Percentiles rank a stretch among this genome's conserved stretches.
Evolutionary conservation across 2,797 vertebrate species (phyloP).

Genomic region (Pseudopleuronectes americanus): DNA sequence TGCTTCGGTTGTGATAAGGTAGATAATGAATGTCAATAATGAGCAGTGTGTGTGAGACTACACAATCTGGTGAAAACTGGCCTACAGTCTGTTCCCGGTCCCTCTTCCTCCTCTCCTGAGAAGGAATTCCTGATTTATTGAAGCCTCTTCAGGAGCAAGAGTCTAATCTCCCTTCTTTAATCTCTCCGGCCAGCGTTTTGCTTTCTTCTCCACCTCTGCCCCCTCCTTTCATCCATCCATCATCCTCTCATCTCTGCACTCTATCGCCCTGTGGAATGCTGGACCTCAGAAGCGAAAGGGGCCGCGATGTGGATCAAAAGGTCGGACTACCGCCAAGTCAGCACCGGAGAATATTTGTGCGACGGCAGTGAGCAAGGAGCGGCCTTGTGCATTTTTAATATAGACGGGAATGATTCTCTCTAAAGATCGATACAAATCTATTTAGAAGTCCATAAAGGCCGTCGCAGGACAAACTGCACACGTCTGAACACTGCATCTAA

Average conservation of each 20-base stretch:
- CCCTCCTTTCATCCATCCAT: conserved; percentile 75
- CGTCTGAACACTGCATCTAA: background rate
- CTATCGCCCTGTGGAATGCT: conserved; percentile 79
- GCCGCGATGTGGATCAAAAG: conserved; percentile 70
- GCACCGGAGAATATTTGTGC: conserved; percentile 57
- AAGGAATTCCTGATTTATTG: conserved; percentile 77
- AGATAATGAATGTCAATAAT: conserved; percentile 60
- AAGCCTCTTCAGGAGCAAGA: conserved; percentile 71
- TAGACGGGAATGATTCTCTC: background rate
- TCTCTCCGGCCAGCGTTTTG: conserved; percentile 72
- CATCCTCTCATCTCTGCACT: conserved; percentile 75
- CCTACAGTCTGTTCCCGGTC: conserved; percentile 35
- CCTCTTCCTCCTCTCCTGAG: conserved; percentile 47
- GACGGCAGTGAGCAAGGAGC: conserved; percentile 28
- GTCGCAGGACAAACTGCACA: background rate
- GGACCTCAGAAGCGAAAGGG: conserved; percentile 63
- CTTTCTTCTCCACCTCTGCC: conserved; percentile 75
- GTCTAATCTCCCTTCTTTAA: conserved; percentile 82
- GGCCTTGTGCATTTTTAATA: conserved; percentile 34
- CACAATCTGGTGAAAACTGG: conserved; percentile 41
- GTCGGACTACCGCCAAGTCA: conserved; percentile 77
- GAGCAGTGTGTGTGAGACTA: background rate
- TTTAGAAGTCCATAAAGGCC: conserved; percentile 12
- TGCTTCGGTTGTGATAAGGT: conserved; percentile 60
- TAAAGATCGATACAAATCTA: conserved; percentile 34